Base-by-base conservation (phyloP, 2,113 vertebrate species). In the Gnathonemus longibarbis region DNA sequence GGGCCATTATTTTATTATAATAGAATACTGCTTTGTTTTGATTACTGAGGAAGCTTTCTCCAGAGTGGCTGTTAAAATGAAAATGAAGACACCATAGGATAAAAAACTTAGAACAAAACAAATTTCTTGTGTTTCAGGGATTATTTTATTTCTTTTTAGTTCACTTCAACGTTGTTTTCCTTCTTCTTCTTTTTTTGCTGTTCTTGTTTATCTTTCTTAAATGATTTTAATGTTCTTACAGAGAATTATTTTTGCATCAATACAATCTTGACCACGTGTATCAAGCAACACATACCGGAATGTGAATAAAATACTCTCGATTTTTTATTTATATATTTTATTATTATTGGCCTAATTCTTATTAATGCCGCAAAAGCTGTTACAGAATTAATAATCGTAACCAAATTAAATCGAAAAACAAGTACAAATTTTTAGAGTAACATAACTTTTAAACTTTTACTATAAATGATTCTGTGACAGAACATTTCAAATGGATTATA, bases 171-270 rank as follows among this genome's bases (percentile, higher is more conserved):
- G 24, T 56, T 66, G 27, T 49, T n/a, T 49, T 85, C 42, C 7
- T 45, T 85, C 45, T 87, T 53, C 19, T 19, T 87, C 1, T 19
- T 87, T 46, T 46, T 88, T 42, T 45, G 27, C 31, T n/a, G 87
- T 88, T 62, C 56, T 66, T 88, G 35, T 35, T 88, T 88, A 39
- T 58, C 87, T 56, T 88, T 87, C 49, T 52, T 42, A 42, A 80
- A 80, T 80, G 27, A 80, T 80, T 50, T 50, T 87, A 35, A 13
- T 58, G 27, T 45, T 88, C 53, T 58, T 62, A 53, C 50, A n/a
- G 85, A 53, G 50, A 53, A 87, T 87, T 87, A 53, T 87, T 87
- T 87, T 87, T 87, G 49, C 50, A 87, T 87, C 48, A 39, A 53
- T 53, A 49, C 45, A 24, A 48, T 49, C 48, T 86, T 50, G 24